Percentiles rank a stretch among this genome's conserved stretches.
Conservation (phyloP, 2,113 vertebrate genomes). For the Silurus meridionalis region DNA sequence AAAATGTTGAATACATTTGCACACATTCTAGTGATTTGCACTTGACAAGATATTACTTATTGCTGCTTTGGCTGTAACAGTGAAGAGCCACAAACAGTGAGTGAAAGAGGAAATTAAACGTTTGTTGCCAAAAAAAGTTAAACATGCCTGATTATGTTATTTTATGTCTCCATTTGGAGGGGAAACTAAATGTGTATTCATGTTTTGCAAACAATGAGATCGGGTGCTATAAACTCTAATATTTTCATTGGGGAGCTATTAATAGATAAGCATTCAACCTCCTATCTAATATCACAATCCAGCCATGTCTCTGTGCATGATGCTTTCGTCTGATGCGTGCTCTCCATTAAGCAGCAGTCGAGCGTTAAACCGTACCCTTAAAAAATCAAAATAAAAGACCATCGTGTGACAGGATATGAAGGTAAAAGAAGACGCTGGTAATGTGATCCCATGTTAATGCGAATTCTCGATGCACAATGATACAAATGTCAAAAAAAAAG, state of each 20-base stretch:
- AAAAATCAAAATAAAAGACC: neutral
- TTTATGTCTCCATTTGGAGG: neutral
- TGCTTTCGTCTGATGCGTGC: neutral
- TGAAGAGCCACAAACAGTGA: too few relatives aligned
- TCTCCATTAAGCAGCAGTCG: neutral
- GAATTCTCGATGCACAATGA: too few relatives aligned
- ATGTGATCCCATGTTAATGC: too few relatives aligned
- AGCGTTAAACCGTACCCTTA: neutral
- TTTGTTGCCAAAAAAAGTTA: too few relatives aligned
- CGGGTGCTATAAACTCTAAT: neutral
- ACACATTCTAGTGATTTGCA: neutral
- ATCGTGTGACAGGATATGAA: slow-evolving; percentile 6
- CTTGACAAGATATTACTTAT: too few relatives aligned
- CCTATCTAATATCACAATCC: neutral
- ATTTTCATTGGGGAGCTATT: neutral
- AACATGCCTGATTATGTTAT: too few relatives aligned
- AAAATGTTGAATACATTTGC: neutral
- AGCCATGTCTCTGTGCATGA: neutral
- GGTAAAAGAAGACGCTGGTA: neutral
- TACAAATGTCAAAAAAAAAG: too few relatives aligned
- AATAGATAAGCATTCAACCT: neutral
- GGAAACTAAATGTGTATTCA: neutral
- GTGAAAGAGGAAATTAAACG: too few relatives aligned
- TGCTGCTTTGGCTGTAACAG: too few relatives aligned
- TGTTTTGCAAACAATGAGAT: neutral